Evolutionary conservation across 2,888 invertebrate species (phyloP), one percentile per base, ranked within the genome.

Genomic region (Calephelis perditalis): DNA sequence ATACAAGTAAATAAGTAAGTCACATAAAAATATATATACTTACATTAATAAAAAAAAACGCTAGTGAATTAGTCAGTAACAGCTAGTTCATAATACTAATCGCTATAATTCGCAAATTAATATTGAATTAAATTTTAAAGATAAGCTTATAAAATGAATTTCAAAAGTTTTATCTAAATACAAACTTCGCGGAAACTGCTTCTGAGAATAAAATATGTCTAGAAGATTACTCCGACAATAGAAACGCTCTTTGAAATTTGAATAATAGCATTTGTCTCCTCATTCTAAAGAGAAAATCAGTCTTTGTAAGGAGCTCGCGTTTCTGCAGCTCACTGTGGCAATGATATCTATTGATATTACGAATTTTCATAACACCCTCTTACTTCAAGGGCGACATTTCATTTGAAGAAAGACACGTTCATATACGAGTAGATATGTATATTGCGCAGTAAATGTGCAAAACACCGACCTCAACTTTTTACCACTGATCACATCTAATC

Each of bases 191-290:
- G 15, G 26, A 49, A 49, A 49, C 15, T 49, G 15, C 49, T 49
- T 49, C 15, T 49, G 49, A 49, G 49, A 26, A 49, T 15, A 49
- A 49, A 49, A 49, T 49, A 49, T 49, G 49, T 49, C 49, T 49
- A 49, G 49, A 49, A 49, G 49, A 49, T 49, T 49, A 26, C 49
- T 49, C 9, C 49, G 49, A 49, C 49, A 49, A 49, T 49, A 26
- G 49, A 49, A 49, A 49, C 26, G 49, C 26, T 49, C 49, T 49
- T 49, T 49, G 49, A 49, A 49, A 49, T 49, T 49, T 49, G 49
- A 49, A 49, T 49, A 49, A 49, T 49, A 49, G 49, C 15, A 49
- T 49, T 49, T 47, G 47, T 47, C 47, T 47, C 47, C 12, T 7
- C 47, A n/a, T 15, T 47, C 47, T 12, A 47, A 47, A 47, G 47